phyloP scores from a whole-genome alignment of 92 coral and sea anemone genomes.

The Epizoanthus stellaris region DNA sequence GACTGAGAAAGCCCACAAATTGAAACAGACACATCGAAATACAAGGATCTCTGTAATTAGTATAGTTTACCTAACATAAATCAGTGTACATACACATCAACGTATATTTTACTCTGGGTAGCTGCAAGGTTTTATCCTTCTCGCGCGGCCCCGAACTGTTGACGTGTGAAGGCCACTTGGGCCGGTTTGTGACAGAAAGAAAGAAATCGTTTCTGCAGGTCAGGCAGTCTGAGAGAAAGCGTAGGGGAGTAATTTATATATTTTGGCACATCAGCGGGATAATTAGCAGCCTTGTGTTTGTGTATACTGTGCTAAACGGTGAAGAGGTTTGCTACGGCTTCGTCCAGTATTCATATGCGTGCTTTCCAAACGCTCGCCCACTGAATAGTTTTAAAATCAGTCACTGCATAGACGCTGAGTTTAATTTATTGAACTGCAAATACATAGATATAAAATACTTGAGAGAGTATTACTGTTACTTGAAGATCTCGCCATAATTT shows the following conservation, averaged over 20 bases:
- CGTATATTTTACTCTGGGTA: slow-evolving; percentile 12
- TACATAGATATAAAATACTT: neutral
- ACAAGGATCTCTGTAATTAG: no score
- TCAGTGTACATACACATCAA: neutral
- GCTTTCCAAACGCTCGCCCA: neutral
- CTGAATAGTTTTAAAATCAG: no score
- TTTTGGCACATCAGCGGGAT: slow-evolving; percentile 23
- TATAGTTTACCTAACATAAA: no score
- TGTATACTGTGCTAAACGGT: slow-evolving; percentile 4
- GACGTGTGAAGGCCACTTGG: slow-evolving; percentile 38
- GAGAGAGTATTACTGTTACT: neutral
- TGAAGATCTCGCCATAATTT: no score
- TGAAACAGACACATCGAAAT: no score
- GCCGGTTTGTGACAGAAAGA: neutral
- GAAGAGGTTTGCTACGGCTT: neutral
- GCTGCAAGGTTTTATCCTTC: neutral
- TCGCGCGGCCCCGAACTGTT: neutral
- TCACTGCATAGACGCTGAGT: no score
- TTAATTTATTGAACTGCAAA: neutral
- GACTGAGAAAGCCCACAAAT: no score
- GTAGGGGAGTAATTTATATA: slow-evolving; percentile 47
- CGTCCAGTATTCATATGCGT: neutral
- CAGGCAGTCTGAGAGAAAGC: slow-evolving; percentile 30
- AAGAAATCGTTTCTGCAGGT: slow-evolving; percentile 17
- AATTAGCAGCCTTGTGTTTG: slow-evolving; percentile 11